Conservation (phyloP, 2,888 invertebrate species). For the Myathropa florea region DNA sequence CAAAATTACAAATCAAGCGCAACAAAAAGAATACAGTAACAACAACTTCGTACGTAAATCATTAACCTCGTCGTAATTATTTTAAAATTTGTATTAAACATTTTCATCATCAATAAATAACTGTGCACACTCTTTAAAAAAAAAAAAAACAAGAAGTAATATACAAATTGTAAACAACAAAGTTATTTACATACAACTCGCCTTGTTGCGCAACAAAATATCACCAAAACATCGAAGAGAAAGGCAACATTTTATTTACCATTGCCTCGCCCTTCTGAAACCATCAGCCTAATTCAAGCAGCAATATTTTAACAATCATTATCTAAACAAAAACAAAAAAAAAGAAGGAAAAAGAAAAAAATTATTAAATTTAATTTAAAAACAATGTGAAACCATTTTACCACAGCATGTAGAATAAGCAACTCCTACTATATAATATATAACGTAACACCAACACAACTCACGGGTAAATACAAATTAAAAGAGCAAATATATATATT, state of each 20-base stretch:
- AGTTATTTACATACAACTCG: neutral
- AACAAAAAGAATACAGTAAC: neutral
- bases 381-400: conserved; percentile 45
- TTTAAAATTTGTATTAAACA: neutral
- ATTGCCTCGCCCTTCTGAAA: conserved; percentile 39
- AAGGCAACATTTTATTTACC: conserved; percentile 27
- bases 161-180: neutral
- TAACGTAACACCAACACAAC: conserved; percentile 34
- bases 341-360: neutral
- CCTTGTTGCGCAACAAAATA: neutral
- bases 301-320: conserved; percentile 59
- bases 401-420: conserved; percentile 37
- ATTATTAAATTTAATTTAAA: neutral
- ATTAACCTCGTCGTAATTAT: neutral
- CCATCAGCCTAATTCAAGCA: conserved; percentile 30
- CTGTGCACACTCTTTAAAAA: no score
- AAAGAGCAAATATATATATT: conserved; percentile 7
- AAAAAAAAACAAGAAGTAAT: neutral
- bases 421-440: conserved; percentile 31
- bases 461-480: conserved; percentile 23
- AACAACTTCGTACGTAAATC: no score
- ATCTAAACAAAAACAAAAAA: neutral
- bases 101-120: neutral
- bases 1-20: neutral
- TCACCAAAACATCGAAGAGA: conserved; percentile 44